These are phyloP conservation scores for Pithys albifrons DNA, from an alignment of 2,113 vertebrate genomes.

Conservation along the genomic window DNA sequence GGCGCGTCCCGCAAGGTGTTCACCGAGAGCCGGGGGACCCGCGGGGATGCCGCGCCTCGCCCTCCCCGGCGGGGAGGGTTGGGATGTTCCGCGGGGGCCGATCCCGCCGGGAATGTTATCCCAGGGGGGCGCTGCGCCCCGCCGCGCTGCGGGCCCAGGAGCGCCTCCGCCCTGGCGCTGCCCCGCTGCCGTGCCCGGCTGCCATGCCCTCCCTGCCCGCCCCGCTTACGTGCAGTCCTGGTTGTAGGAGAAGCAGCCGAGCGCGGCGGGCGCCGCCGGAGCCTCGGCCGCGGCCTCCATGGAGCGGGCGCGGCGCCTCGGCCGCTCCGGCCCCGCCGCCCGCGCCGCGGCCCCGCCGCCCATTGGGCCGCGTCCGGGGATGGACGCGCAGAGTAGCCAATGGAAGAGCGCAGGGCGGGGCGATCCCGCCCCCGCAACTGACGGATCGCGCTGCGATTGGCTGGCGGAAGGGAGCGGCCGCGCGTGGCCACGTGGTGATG, in stretches of 20 bases:
- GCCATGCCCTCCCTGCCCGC: too few species aligned
- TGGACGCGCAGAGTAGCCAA: not conserved
- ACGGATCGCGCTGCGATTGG: not conserved
- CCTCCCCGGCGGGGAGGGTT: not conserved
- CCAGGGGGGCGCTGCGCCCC: not conserved
- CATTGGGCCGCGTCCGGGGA: too few species aligned
- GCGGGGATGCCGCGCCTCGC: not conserved
- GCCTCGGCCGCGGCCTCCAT: too few species aligned
- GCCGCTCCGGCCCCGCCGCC: too few species aligned
- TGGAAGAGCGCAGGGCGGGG: accelerated
- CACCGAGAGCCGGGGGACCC: not conserved
- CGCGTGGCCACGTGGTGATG: conserved; percentile 56
- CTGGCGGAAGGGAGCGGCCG: not conserved
- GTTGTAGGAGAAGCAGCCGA: too few species aligned
- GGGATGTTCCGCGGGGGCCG: not conserved
- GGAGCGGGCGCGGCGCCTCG: too few species aligned
- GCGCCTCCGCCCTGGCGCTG: too few species aligned
- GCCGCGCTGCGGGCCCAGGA: too few species aligned
- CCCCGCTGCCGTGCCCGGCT: too few species aligned
- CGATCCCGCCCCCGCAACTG: not conserved
- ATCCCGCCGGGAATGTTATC: not conserved
- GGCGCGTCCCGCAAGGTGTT: not conserved
- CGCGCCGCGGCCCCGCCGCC: too few species aligned
- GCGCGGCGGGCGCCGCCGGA: too few species aligned
- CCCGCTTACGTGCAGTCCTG: too few species aligned